Base-by-base conservation (phyloP, 2,888 invertebrate species). In the Drosophila nigritarsus region DNA sequence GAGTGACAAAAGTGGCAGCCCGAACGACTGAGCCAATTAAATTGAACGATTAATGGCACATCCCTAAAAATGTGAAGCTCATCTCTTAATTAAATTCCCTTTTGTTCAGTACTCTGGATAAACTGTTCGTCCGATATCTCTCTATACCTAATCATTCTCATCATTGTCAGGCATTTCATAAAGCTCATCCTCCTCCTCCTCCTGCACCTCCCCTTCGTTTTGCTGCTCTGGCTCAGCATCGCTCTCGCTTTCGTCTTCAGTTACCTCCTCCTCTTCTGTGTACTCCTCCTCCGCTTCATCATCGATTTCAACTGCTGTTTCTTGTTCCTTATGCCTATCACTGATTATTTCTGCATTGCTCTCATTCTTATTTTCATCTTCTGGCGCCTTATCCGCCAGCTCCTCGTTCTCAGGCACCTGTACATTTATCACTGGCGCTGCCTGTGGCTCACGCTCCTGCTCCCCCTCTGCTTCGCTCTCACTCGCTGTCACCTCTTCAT, bases 401-500 rank as follows among this genome's bases (percentile, higher is more conserved):
- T 80, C 75, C 29, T 80, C 84, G 30, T 30, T 61, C 40, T 75
- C 87, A 27, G 83, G 75, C 6, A 86, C 75, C 34, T 65, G 65
- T 13, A 86, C 72, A 66, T 86, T 88, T 55, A 85, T 83, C 55
- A 72, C 69, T 24, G 90, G 83, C 18, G 27, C 50, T 24, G 53
- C n/a, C n/a, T 18, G 30, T 42, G 62, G 27, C 27, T 3, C 32
- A 6, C 30, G 18, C 29, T 40, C 59, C 59, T 32, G 50, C 48
- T 13, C 38, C 3, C 24, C 34, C 20, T 56, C 75, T 4, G 66
- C 75, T 15, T 83, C 87, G 32, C 82, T 87, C 29, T 88, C 84
- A 13, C 65, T 82, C 30, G 56, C 87, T 56, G 87, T 87, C 13
- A 70, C 88, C 55, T 84, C 84, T 27, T 73, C 75, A n/a, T 83